These are phyloP conservation scores for Pangasius mekongensis DNA, from an alignment of 2,797 vertebrate species.

Conservation along the genomic window DNA sequence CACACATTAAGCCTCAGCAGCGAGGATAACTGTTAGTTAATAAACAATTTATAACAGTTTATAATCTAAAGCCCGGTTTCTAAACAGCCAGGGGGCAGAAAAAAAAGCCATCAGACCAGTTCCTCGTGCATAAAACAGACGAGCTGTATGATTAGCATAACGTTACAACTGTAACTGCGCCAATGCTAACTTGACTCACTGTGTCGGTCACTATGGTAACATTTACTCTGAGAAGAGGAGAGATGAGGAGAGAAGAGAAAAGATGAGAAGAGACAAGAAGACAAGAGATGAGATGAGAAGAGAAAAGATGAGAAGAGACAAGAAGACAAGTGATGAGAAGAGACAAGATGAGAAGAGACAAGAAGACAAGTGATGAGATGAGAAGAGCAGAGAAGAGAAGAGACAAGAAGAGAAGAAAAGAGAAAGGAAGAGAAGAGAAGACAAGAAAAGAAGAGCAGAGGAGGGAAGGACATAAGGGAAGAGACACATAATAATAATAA, in stretches of 20 bases:
- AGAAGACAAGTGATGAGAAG: not conserved
- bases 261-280: not conserved
- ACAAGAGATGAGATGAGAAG: not conserved
- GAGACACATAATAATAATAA: not conserved
- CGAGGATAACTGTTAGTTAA: not conserved
- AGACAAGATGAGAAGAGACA: not conserved
- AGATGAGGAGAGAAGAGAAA: not conserved
- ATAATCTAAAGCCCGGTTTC: not conserved
- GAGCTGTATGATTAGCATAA: not conserved
- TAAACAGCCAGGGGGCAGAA: not conserved
- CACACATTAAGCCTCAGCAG: too few relatives aligned
- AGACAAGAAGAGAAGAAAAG: not conserved
- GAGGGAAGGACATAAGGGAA: not conserved
- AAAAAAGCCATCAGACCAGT: conserved; percentile 21
- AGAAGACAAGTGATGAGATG: not conserved
- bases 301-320: not conserved
- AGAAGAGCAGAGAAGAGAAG: not conserved
- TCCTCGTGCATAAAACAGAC: not conserved
- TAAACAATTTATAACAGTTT: too few relatives aligned
- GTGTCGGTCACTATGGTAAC: not conserved
- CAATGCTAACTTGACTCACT: not conserved
- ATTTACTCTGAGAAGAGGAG: not conserved
- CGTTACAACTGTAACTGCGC: not conserved
- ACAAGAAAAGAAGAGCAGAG: not conserved
- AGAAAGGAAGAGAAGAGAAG: not conserved